A percentile compares a stretch with the other conserved stretches of the same genome.
These are phyloP conservation scores for Bufotes viridis DNA, from an alignment of 2,797 vertebrate genomes.

Conservation along the genomic window DNA sequence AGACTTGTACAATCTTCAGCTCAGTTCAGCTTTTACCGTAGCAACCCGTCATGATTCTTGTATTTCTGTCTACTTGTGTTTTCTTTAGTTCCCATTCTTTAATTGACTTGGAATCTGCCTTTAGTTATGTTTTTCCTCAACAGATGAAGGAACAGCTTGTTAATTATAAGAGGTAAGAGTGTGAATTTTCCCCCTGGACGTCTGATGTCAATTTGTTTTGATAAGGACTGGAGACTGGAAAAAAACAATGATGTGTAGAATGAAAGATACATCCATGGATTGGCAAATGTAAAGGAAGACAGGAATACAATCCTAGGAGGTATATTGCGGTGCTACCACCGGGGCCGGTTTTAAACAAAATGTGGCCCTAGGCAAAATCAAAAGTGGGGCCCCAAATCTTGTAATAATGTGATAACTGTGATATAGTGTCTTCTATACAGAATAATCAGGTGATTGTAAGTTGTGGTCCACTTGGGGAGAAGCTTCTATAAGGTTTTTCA, in stretches of 20 bases:
- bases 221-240: background rate
- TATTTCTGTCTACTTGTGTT: no score
- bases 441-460: no score
- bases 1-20: no score
- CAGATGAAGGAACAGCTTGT: constrained; percentile 43
- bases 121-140: constrained; percentile 4
- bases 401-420: no score
- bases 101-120: background rate
- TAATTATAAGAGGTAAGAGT: constrained; percentile 28
- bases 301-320: background rate
- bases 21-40: background rate
- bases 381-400: no score
- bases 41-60: background rate
- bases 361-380: no score
- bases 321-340: background rate
- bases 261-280: background rate
- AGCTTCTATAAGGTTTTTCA: no score
- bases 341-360: no score
- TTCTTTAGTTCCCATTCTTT: background rate
- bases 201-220: constrained; percentile 20
- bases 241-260: background rate
- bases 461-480: no score
- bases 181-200: constrained; percentile 18
- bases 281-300: background rate
- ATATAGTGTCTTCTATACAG: no score